Percentiles rank a stretch among this genome's conserved stretches.
phyloP scores from a whole-genome alignment of 2,888 invertebrate species.

The Pollenia labialis region DNA sequence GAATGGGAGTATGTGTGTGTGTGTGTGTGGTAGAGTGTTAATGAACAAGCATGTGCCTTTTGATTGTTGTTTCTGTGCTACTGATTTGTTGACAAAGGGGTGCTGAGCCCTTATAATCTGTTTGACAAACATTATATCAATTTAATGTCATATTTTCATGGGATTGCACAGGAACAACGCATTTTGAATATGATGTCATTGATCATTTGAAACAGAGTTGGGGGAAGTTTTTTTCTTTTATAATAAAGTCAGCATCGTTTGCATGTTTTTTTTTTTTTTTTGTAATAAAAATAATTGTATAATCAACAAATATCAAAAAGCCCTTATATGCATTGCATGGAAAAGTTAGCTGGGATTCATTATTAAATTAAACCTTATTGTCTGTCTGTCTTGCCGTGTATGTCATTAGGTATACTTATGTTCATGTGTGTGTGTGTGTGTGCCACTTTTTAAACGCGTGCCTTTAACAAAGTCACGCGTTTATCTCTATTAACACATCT shows the following conservation, averaged over 20 bases:
- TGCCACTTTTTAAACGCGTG: constrained; percentile 69
- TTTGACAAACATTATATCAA: constrained; percentile 72
- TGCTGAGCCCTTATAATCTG: constrained; percentile 77
- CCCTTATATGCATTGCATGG: constrained; percentile 59
- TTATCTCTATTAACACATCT: constrained; percentile 73
- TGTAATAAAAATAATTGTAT: constrained; percentile 64
- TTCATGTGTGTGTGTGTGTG: constrained; percentile 4
- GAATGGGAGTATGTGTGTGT: neutral
- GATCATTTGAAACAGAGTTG: constrained; percentile 47
- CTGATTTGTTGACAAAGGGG: constrained; percentile 67
- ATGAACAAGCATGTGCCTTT: constrained; percentile 34
- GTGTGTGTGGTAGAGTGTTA: constrained; percentile 7
- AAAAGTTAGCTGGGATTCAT: constrained; percentile 36
- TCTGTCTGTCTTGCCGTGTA: constrained; percentile 15
- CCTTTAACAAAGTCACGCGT: constrained; percentile 74
- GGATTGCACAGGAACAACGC: constrained; percentile 36
- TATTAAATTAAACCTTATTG: constrained; percentile 44
- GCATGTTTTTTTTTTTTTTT: constrained; percentile 13
- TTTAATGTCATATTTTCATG: constrained; percentile 73
- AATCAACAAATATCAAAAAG: constrained; percentile 70
- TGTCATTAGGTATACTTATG: constrained; percentile 2
- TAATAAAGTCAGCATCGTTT: constrained; percentile 63
- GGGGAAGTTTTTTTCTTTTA: constrained; percentile 50
- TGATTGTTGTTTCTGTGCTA: constrained; percentile 25
- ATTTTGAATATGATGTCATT: constrained; percentile 67